Conservation (phyloP, 2,797 vertebrate genomes). For the Sebastolobus alascanus region DNA sequence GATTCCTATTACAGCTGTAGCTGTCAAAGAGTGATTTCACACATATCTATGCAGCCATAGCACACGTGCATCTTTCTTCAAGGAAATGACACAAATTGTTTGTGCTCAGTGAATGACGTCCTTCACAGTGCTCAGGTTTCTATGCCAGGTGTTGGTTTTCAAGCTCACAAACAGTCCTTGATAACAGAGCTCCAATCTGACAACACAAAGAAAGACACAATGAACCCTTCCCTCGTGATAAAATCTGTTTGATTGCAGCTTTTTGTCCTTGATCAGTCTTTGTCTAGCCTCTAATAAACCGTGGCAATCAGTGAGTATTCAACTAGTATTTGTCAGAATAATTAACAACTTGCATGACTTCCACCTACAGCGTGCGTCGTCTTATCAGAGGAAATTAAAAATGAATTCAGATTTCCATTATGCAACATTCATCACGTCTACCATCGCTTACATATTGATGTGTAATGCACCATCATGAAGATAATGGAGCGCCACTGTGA, state of each 20-base stretch:
- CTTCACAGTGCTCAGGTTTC: background rate
- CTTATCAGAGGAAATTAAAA: background rate
- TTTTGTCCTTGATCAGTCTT: conserved; percentile 6
- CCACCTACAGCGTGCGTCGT: background rate
- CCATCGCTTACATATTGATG: background rate
- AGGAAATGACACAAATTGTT: background rate
- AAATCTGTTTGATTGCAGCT: conserved; percentile 27
- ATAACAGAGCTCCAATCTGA: conserved; percentile 5
- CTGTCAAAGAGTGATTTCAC: conserved; percentile 59
- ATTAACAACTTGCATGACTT: conserved; percentile 2
- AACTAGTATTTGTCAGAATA: background rate
- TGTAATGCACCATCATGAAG: background rate
- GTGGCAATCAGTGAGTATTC: conserved; percentile 27
- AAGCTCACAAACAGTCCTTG: background rate
- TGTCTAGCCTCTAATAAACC: conserved; percentile 13
- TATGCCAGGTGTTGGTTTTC: conserved; percentile 8
- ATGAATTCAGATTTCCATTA: conserved; percentile 12
- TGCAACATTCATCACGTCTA: background rate
- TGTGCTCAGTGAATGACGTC: background rate
- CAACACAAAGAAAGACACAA: conserved; percentile 7
- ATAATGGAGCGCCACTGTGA: conserved; percentile 14
- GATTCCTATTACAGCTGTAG: conserved; percentile 62
- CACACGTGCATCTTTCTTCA: background rate
- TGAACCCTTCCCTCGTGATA: background rate
- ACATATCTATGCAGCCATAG: conserved; percentile 13